These are phyloP conservation scores for Euthynnus affinis DNA, from an alignment of 2,797 vertebrate genomes.

Conservation along the genomic window DNA sequence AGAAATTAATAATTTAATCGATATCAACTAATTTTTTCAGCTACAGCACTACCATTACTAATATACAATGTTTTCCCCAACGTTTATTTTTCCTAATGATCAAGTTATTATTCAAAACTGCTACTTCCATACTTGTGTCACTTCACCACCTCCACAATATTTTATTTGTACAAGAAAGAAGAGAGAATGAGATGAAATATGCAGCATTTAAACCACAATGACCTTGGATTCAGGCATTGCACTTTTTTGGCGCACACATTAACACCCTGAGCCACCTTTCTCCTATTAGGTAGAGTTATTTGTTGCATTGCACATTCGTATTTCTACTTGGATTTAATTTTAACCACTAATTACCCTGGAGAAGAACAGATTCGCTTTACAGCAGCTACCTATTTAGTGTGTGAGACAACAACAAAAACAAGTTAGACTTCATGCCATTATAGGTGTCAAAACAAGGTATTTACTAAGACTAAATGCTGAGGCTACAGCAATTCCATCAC, in stretches of 20 bases:
- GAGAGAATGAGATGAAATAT: not conserved
- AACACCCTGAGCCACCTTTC: not conserved
- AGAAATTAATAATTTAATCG: no score
- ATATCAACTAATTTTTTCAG: no score
- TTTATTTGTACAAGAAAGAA: not conserved
- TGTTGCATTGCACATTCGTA: constrained; percentile 20
- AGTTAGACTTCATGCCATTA: constrained; percentile 46
- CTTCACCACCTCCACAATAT: no score
- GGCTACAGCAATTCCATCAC: constrained; percentile 61
- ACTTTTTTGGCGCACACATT: not conserved
- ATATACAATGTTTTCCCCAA: no score
- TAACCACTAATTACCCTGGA: constrained; percentile 55
- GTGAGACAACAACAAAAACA: constrained; percentile 56
- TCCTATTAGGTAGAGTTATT: constrained; percentile 24
- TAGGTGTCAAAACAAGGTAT: constrained; percentile 74
- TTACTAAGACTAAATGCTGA: constrained; percentile 71
- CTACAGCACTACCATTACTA: no score
- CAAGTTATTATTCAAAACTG: no score
- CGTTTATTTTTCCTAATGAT: no score
- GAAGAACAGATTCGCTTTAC: constrained; percentile 24
- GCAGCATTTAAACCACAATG: not conserved
- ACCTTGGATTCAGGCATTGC: not conserved
- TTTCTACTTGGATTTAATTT: constrained; percentile 47
- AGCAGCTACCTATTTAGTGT: constrained; percentile 46
- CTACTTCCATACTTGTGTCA: not conserved